These are phyloP conservation scores for Hiodon tergisus DNA, from an alignment of 2,113 vertebrate species.

Conservation along the genomic window DNA sequence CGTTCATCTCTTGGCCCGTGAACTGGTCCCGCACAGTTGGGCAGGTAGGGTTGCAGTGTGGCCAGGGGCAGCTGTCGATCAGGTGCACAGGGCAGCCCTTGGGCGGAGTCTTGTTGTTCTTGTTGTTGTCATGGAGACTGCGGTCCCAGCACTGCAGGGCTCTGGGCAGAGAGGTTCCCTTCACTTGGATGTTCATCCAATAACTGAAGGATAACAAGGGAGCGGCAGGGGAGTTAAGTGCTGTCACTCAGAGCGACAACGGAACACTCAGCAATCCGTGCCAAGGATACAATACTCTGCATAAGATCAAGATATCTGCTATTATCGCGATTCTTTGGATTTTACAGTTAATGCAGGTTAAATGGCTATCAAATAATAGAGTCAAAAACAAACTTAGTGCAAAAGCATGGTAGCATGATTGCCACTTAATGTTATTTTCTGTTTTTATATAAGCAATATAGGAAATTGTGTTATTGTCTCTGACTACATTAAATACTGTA, in stretches of 20 bases:
- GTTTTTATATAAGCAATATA: no score
- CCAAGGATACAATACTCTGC: no score
- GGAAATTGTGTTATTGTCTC: no score
- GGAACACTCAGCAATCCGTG: no score
- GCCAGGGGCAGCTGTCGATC: slow-evolving; percentile 96
- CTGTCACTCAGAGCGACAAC: not conserved
- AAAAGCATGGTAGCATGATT: no score
- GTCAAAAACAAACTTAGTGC: no score
- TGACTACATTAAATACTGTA: no score
- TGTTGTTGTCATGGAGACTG: slow-evolving; percentile 81
- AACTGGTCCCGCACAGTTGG: slow-evolving; percentile 94
- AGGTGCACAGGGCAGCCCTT: slow-evolving; percentile 88
- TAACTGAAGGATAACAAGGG: slow-evolving; percentile 68
- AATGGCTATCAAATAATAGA: no score
- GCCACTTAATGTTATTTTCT: no score
- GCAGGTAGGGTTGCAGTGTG: slow-evolving; percentile 95
- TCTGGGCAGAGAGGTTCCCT: slow-evolving; percentile 86
- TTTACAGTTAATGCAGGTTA: no score
- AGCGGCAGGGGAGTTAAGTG: slow-evolving; percentile 34
- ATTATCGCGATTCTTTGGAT: no score
- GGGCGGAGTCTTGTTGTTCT: slow-evolving; percentile 73
- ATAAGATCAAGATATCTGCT: no score
- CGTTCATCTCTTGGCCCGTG: slow-evolving; percentile 95
- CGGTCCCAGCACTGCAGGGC: slow-evolving; percentile 97
- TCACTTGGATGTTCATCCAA: slow-evolving; percentile 93